A percentile compares a stretch with the other conserved stretches of the same genome.
Evolutionary conservation across 1,140 invertebrate species (phyloP).

Genomic region (Kradibia gibbosae): DNA sequence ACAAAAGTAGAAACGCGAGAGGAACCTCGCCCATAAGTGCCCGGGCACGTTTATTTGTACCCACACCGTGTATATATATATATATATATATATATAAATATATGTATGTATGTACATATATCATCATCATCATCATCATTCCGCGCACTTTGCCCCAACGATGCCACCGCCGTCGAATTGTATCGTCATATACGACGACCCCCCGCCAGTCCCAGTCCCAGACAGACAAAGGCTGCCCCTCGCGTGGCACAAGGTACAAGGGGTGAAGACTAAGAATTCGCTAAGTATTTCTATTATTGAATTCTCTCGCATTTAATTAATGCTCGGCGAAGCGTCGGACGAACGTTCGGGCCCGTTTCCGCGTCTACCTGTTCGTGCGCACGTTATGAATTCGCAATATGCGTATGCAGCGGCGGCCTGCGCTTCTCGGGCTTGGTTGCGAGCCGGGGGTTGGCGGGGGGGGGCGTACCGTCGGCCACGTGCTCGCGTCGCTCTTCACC

Average conservation of each 20-base stretch:
- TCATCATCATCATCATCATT: too few species aligned
- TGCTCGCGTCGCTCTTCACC: not conserved
- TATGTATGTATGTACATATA: too few species aligned
- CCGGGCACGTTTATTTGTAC: slow-evolving; percentile 37
- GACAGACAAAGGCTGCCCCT: not conserved
- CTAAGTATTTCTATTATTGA: slow-evolving; percentile 53
- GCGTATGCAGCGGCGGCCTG: not conserved
- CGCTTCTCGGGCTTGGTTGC: not conserved
- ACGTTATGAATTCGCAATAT: slow-evolving; percentile 33
- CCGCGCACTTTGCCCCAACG: slow-evolving; percentile 30
- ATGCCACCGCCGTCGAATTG: not conserved
- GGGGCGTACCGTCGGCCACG: not conserved
- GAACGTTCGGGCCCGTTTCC: too few species aligned
- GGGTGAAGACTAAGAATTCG: slow-evolving; percentile 38
- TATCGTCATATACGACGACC: slow-evolving; percentile 15
- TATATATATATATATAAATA: too few species aligned
- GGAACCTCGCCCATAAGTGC: slow-evolving; percentile 36
- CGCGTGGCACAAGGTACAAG: not conserved
- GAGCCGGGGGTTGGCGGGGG: too few species aligned
- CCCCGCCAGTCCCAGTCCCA: not conserved
- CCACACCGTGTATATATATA: too few species aligned
- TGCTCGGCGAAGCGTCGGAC: slow-evolving; percentile 36
- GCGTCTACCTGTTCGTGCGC: slow-evolving; percentile 42
- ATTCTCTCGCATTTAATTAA: slow-evolving; percentile 52
- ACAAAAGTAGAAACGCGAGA: slow-evolving; percentile 8